Evolutionary conservation across 2,113 vertebrate species (phyloP).

Genomic region (Labeo rohita): DNA sequence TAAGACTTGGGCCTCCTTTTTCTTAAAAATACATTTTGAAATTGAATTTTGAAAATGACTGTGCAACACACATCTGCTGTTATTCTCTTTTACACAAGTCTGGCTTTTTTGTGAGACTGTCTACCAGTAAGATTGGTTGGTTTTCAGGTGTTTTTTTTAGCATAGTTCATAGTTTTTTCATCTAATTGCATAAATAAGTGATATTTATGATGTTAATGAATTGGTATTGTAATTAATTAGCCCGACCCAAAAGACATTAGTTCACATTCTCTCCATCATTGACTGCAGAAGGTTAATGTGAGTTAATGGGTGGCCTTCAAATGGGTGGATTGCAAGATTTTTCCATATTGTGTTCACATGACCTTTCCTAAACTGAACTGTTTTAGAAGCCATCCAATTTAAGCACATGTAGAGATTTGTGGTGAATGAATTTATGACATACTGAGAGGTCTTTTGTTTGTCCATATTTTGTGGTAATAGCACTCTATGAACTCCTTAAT

Average conservation of each 20-base stretch:
- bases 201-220: neutral
- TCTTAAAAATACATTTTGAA: neutral
- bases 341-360: slow-evolving; percentile 20
- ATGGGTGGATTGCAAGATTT: neutral
- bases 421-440: neutral
- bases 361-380: neutral
- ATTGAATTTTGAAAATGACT: neutral
- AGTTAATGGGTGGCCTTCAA: slow-evolving; percentile 23
- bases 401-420: neutral
- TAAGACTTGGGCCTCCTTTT: neutral
- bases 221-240: neutral
- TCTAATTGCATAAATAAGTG: neutral
- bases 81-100: neutral
- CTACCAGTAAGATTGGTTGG: neutral
- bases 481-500: neutral
- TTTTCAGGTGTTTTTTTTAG: too few species aligned
- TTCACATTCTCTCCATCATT: neutral
- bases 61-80: neutral
- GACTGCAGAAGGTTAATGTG: slow-evolving; percentile 33
- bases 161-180: neutral
- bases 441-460: neutral
- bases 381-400: neutral
- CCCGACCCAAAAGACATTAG: slow-evolving; percentile 5
- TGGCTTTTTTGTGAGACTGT: neutral
- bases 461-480: neutral